Base-by-base conservation (phyloP, 2,113 vertebrate genomes). In the Acinonyx jubatus region DNA sequence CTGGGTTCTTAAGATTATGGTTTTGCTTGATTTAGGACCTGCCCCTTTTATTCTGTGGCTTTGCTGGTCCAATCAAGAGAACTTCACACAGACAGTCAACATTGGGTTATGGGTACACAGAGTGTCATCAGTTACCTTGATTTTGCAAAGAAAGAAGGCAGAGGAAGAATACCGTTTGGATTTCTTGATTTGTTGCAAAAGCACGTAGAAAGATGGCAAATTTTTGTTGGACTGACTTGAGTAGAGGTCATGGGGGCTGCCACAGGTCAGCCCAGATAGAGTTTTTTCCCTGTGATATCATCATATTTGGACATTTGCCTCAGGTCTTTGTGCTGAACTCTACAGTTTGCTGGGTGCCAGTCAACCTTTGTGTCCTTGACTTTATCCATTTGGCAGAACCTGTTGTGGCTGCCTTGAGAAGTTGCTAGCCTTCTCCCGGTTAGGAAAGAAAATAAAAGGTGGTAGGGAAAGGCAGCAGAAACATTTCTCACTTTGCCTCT, bases 401-500 rank as follows among this genome's bases (percentile, higher is more conserved):
- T 14, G 3, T 52, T 50, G 52, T 78, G 63, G 66, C 74, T 12
- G 2, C 41, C 84, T 89, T 33, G 50, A 84, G 80, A 82, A 78
- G 76, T 76, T 38, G 21, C 36, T 57, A 61, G 36, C 55, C 50
- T 45, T 52, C 85, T 89, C 48, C 83, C 74, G 41, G 50, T 79
- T 94, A 45, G 69, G 92, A 92, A 55, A 84, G 88, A 95, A 97
- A 82, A 57, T 74, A 68, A 82, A 97, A 93, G 91, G 91, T 68
- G 45, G 66, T 79, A 89, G 65, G 52, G 82, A 93, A 92, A 96
- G 81, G 91, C 96, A 97, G 78, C 88, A 93, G 81, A 97, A 92
- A 57, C 57, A 82, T 61, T 98, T 97, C 89, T 91, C 76, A 93
- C 50, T 83, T 96, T 29, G 65, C 23, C 80, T 97, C 87, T 89